Evolutionary conservation across 2,888 invertebrate genomes (phyloP), one percentile per base, ranked within the genome.

Genomic region (Norana najaformis): DNA sequence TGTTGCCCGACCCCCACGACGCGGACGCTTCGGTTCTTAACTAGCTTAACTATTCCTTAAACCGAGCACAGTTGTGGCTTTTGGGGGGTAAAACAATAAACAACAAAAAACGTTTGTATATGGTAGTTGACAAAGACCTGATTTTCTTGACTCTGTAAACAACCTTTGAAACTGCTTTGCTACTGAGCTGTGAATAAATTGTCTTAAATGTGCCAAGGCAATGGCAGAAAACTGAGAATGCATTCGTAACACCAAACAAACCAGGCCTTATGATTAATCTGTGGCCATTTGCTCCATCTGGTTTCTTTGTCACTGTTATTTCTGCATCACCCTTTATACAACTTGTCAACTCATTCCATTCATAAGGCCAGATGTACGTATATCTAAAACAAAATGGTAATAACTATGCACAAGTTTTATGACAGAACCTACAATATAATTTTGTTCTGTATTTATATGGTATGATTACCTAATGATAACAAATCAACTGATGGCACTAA

Each of bases 281-380:
- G 3, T 36, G 11, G 38, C 18, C 37, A 37, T 36, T 30, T 36
- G 36, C 35, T 83, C 34, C 82, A 14, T 83, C 89, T n/a, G 20
- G 35, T n/a, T 20, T 34, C 35, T 20, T 69, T n/a, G 37, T 83
- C 36, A 89, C 89, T 6, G 30, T n/a, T n/a, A 94, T 93, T 90
- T 93, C 93, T n/a, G 91, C 91, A 91, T 94, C 94, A n/a, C 92
- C 92, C 23, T 82, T 91, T 88, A 93, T 93, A 89, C 92, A 91
- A 0, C 91, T 90, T 41, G 90, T 92, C 47, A 94, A 89, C 14
- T 90, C 92, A 23, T 91, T 88, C 94, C 94, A 94, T 90, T 94
- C 94, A 18, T 91, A 89, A 18, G 93, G 93, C 93, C 93, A 93
- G 34, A 93, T 89, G 36, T 92, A 91, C 30, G 91, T 89, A 47